A percentile compares a stretch with the other conserved stretches of the same genome.
phyloP scores from a whole-genome alignment of 2,113 vertebrate genomes.

The Paradisaea rubra region DNA sequence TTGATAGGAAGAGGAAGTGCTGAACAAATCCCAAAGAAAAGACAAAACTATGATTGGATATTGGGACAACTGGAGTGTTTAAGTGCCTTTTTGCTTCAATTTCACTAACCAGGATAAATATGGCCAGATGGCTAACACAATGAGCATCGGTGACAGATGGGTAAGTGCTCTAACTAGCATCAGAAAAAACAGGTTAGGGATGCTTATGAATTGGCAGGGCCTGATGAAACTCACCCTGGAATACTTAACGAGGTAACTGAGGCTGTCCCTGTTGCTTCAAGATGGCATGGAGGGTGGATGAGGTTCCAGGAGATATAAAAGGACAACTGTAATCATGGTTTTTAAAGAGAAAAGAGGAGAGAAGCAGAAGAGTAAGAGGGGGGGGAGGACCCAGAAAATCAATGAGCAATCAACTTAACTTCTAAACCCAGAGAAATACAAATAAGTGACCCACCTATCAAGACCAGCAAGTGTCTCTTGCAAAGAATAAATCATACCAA shows the following conservation, averaged over 20 bases:
- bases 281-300: background rate
- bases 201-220: slow-evolving; percentile 43
- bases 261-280: background rate
- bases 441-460: background rate
- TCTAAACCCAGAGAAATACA: background rate
- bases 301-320: background rate
- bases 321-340: background rate
- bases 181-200: slow-evolving; percentile 55
- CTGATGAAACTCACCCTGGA: slow-evolving; percentile 37
- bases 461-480: background rate
- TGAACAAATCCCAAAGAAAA: background rate
- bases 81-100: slow-evolving; percentile 4
- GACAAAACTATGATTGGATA: background rate
- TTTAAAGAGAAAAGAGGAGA: background rate
- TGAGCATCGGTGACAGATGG: slow-evolving; percentile 55
- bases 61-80: background rate
- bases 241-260: slow-evolving; percentile 38
- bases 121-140: slow-evolving; percentile 63
- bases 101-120: slow-evolving; percentile 32
- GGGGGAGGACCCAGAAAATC: background rate
- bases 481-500: background rate
- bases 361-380: background rate
- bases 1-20: background rate
- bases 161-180: slow-evolving; percentile 49
- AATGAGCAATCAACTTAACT: background rate